These are phyloP conservation scores for Strigamia maritima DNA, from an alignment of 2,888 invertebrate species.

Conservation along the genomic window DNA sequence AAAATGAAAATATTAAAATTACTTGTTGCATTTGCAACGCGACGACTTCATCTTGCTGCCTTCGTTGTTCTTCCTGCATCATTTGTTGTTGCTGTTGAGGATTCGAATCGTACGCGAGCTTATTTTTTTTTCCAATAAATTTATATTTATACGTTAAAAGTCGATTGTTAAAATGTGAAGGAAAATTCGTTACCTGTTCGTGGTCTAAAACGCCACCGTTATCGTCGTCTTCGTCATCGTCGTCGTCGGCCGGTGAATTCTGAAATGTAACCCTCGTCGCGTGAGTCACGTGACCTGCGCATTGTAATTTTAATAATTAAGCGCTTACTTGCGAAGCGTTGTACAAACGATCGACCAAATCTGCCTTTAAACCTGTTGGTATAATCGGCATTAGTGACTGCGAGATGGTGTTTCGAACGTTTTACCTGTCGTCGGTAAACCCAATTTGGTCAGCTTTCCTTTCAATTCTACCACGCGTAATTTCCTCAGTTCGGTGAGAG, in stretches of 20 bases:
- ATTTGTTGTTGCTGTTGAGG: neutral
- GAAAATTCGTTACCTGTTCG: no score
- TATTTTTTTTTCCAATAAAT: neutral
- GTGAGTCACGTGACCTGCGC: no score
- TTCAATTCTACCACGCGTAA: constrained; percentile 42
- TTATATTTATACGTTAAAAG: no score
- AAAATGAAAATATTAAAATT: no score
- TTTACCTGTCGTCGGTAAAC: constrained; percentile 41
- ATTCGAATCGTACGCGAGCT: neutral
- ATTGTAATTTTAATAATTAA: neutral
- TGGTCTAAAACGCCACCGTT: no score
- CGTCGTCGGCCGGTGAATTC: no score
- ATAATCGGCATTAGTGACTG: neutral
- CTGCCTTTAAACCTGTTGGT: constrained; percentile 40
- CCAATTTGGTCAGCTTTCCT: constrained; percentile 39
- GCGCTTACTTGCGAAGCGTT: neutral
- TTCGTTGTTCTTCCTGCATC: neutral
- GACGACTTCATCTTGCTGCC: neutral
- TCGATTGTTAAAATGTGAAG: no score
- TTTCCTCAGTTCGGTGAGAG: constrained; percentile 38
- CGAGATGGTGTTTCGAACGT: neutral
- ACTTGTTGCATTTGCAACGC: no score
- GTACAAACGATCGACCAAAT: constrained; percentile 40
- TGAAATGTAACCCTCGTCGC: no score
- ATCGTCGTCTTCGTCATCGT: no score